Conservation (phyloP, 2,888 invertebrate species). For the Cephus spinipes region DNA sequence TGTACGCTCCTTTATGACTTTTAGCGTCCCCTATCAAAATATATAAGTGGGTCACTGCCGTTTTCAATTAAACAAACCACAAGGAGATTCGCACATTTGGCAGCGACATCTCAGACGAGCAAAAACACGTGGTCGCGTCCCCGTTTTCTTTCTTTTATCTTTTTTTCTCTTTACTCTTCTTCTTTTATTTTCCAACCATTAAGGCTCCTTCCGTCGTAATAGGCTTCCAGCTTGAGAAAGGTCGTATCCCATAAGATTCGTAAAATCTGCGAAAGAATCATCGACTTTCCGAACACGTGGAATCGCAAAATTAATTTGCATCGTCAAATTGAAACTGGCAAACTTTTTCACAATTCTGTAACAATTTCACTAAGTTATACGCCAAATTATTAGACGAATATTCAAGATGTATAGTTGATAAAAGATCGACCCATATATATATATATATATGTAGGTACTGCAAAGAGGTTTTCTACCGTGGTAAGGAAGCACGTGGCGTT, state of each 20-base stretch:
- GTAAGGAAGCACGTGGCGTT: conserved; percentile 20
- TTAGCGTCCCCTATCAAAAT: not conserved
- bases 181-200: conserved; percentile 32
- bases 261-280: not conserved
- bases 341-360: too few species aligned
- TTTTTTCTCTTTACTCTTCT: conserved; percentile 16
- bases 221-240: conserved; percentile 42
- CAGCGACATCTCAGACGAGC: conserved; percentile 51
- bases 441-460: not conserved
- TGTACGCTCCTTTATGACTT: not conserved
- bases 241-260: conserved; percentile 18
- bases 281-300: not conserved
- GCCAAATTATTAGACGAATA: not conserved
- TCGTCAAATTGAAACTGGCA: too few species aligned
- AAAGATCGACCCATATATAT: too few species aligned
- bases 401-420: too few species aligned
- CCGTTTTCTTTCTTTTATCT: conserved; percentile 13
- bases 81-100: conserved; percentile 47
- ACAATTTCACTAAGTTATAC: not conserved
- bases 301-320: not conserved
- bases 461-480: not conserved
- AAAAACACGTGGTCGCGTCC: conserved; percentile 41
- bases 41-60: conserved; percentile 55
- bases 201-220: conserved; percentile 23
- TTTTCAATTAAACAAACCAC: conserved; percentile 48